phyloP scores from a whole-genome alignment of 2,888 invertebrate genomes.

The Chymomyza fuscimana region DNA sequence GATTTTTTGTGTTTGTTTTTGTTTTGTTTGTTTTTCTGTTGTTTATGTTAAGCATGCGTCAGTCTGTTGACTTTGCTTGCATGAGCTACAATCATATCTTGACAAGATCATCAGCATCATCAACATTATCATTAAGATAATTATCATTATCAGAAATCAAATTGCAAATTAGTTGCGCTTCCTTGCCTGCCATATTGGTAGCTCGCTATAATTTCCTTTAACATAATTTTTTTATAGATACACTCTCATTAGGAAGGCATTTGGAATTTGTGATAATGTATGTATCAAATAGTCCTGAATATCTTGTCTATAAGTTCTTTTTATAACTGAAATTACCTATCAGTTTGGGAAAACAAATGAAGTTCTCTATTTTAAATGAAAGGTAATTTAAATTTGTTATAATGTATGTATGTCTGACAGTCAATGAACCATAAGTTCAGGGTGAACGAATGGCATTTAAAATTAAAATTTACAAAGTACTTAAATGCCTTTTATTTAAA shows the following conservation, averaged over 20 bases:
- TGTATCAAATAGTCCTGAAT: neutral
- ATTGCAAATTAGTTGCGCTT: slow-evolving; percentile 34
- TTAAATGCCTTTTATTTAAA: no score
- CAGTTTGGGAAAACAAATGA: no score
- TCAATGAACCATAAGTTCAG: no score
- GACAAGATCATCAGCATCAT: slow-evolving; percentile 47
- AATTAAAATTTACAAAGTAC: no score
- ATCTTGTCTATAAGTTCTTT: no score
- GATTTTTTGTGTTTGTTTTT: slow-evolving; percentile 34
- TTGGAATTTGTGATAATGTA: neutral
- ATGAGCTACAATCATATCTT: slow-evolving; percentile 39
- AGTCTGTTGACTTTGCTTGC: neutral
- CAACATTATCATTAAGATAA: neutral
- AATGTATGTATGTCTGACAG: no score
- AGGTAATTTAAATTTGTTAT: no score
- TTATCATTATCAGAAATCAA: slow-evolving; percentile 24
- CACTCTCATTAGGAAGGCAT: neutral
- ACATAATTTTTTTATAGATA: neutral
- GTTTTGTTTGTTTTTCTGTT: slow-evolving; percentile 27
- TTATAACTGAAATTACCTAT: no score
- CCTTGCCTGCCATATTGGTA: slow-evolving; percentile 27
- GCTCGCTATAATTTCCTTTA: neutral
- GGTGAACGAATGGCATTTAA: no score
- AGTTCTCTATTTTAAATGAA: no score
- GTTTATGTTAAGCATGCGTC: slow-evolving; percentile 14